Evolutionary conservation across 2,888 invertebrate genomes (phyloP), one percentile per base, ranked within the genome.

Genomic region (Acleris cristana): DNA sequence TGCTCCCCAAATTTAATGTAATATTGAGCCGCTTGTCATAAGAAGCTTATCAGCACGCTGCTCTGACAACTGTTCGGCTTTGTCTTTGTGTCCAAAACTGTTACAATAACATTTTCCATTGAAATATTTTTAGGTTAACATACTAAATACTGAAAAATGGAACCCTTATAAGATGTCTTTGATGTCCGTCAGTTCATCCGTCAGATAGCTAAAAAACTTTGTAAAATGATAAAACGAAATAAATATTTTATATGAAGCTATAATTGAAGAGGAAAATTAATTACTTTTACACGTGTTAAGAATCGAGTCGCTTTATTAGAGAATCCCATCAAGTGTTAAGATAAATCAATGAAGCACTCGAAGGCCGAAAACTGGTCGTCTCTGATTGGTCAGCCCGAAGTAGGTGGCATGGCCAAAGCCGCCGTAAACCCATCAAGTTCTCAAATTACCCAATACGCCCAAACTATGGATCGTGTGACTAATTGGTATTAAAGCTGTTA

Each of bases 401-500:
- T 83, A 84, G 90, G 89, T 89, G 91, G 91, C 85, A 83, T 82
- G 76, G 77, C 82, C 83, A 81, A 86, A 85, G 84, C 88, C 85
- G 82, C 82, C 75, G 77, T 90, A 89, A 90, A 86, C 82, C 88
- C 84, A 89, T 90, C 87, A 88, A 80, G 81, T 79, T 88, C 84
- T 92, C 90, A 85, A 89, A 90, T 92, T 92, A 90, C 91, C 83
- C 78, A 83, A 80, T 83, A 89, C 90, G 90, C 90, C 91, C 90
- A 90, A 89, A 88, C 85, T 82, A 75, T 82, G 85, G 83, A 84
- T 86, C 81, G 90, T 90, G 89, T 90, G 90, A 90, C 92, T 91
- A 92, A 92, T 92, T 91, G 90, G 85, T 80, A 87, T 90, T 89
- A 89, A 87, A 88, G 87, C 85, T 88, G 88, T 88, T 89, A 90